Evolutionary conservation across 2,113 vertebrate genomes (phyloP).

Genomic region (Actenoides lindsayi): DNA sequence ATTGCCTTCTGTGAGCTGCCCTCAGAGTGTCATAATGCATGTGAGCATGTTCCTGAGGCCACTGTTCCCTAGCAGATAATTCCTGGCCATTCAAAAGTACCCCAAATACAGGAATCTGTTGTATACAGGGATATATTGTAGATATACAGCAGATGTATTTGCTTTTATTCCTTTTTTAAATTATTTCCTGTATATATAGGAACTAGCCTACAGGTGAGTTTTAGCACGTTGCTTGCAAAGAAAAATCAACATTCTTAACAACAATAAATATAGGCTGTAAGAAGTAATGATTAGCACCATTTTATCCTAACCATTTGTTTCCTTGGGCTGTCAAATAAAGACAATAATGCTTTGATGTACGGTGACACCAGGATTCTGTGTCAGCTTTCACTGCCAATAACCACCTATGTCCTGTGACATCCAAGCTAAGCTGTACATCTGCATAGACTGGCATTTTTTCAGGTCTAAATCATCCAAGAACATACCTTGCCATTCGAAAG

Average conservation of each 20-base stretch:
- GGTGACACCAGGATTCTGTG: neutral
- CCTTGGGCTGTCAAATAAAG: neutral
- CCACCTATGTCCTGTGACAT: neutral
- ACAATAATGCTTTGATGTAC: neutral
- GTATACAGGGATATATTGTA: neutral
- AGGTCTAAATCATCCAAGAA: neutral
- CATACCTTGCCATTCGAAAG: neutral
- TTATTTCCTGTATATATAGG: neutral
- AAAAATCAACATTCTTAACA: neutral
- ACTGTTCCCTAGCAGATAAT: neutral
- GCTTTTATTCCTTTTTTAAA: neutral
- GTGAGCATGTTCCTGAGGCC: neutral
- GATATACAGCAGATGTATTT: neutral
- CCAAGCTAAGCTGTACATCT: neutral
- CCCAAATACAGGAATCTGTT: neutral
- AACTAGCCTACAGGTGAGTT: neutral
- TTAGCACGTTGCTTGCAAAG: neutral
- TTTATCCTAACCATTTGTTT: neutral
- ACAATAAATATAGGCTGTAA: neutral
- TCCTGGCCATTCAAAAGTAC: neutral
- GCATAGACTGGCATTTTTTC: neutral
- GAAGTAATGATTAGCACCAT: neutral
- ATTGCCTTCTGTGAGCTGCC: neutral
- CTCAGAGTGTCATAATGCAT: neutral
- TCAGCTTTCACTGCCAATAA: neutral